phyloP scores from a whole-genome alignment of 2,888 invertebrate genomes.

The Hypselothyrea guttata region DNA sequence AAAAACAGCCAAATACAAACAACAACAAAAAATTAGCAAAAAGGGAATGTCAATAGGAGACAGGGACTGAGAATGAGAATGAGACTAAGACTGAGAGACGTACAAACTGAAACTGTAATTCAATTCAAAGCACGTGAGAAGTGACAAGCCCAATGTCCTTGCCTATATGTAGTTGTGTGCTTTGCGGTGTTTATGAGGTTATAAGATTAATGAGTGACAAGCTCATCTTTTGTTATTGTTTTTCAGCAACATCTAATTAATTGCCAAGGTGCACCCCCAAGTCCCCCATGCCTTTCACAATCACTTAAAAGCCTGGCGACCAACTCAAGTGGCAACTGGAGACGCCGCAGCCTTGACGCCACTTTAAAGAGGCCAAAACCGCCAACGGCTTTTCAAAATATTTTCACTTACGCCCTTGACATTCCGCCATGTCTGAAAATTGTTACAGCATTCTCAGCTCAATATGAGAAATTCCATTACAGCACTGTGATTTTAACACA shows the following conservation, averaged over 20 bases:
- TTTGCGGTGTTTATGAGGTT: slow-evolving; percentile 62
- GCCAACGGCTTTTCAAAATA: slow-evolving; percentile 19
- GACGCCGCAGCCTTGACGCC: slow-evolving; percentile 25
- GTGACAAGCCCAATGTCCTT: slow-evolving; percentile 26
- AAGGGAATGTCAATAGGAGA: slow-evolving; percentile 1
- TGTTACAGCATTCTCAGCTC: slow-evolving; percentile 15
- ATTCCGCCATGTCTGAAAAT: slow-evolving; percentile 12
- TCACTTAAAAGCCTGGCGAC: background rate
- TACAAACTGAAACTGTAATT: slow-evolving; percentile 33
- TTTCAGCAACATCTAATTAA: slow-evolving; percentile 65
- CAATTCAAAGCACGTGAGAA: slow-evolving; percentile 64
- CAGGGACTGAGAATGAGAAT: background rate
- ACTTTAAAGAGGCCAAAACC: slow-evolving; percentile 23
- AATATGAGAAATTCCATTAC: slow-evolving; percentile 19
- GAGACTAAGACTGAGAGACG: slow-evolving; percentile 1
- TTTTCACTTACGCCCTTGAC: slow-evolving; percentile 18
- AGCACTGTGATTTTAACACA: slow-evolving; percentile 15
- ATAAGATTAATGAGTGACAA: slow-evolving; percentile 72
- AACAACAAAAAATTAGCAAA: slow-evolving; percentile 3
- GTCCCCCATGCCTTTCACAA: slow-evolving; percentile 6
- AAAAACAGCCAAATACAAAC: background rate
- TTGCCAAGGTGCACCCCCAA: slow-evolving; percentile 28
- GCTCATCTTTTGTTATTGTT: slow-evolving; percentile 68
- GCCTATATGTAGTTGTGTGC: slow-evolving; percentile 47
- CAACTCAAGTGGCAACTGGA: slow-evolving; percentile 13